phyloP scores from a whole-genome alignment of 2,888 invertebrate genomes.

The Mycalesis mineus region DNA sequence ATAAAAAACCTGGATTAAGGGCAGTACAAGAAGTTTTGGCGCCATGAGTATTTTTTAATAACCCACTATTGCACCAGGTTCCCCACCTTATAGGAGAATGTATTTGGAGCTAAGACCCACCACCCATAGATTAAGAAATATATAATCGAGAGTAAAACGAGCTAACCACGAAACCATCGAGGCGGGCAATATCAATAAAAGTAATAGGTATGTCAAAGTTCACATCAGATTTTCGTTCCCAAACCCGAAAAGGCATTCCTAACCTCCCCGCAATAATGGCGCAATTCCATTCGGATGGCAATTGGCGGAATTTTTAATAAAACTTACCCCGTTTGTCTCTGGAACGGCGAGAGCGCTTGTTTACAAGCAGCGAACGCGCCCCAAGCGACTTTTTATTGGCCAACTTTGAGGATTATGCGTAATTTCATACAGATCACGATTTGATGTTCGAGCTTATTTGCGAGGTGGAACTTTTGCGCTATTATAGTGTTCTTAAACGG shows the following conservation, averaged over 20 bases:
- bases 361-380: conserved; percentile 21
- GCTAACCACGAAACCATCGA: no score
- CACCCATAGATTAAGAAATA: no score
- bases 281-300: background rate
- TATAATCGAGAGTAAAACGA: no score
- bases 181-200: background rate
- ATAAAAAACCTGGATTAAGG: no score
- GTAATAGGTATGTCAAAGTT: background rate
- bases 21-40: no score
- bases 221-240: background rate
- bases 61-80: no score
- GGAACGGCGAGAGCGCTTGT: conserved; percentile 18
- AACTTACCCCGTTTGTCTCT: conserved; percentile 20
- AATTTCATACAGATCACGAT: conserved; percentile 16
- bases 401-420: conserved; percentile 15
- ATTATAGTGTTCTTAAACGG: background rate
- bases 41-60: no score
- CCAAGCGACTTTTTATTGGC: conserved; percentile 14
- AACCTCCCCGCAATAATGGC: conserved; percentile 1
- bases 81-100: no score
- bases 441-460: conserved; percentile 6
- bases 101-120: no score
- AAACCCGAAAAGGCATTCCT: conserved; percentile 1
- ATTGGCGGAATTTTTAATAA: conserved; percentile 22
- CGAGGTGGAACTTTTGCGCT: background rate